A percentile compares a stretch with the other conserved stretches of the same genome.
Conservation (phyloP, 1,140 invertebrate species). For the Elymnias hypermnestra region DNA sequence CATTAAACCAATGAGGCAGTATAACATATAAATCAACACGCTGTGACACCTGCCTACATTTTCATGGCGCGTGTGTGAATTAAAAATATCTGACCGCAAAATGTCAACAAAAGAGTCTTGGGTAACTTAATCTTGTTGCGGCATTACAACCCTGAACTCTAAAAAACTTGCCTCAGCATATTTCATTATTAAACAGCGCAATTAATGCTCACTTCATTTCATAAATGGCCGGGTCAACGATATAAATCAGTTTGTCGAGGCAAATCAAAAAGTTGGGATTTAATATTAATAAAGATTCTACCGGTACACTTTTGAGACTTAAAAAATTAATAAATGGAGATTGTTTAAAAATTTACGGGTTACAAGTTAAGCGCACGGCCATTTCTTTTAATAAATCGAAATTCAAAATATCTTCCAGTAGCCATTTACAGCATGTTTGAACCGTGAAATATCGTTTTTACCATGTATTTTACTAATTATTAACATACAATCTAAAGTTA, state of each 20-base stretch:
- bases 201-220: conserved; percentile 4
- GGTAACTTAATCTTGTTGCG: conserved; percentile 11
- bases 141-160: conserved; percentile 11
- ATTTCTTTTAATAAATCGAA: no score
- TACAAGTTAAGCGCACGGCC: no score
- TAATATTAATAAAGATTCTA: neutral
- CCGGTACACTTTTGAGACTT: neutral
- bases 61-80: neutral
- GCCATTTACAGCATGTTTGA: no score
- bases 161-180: conserved; percentile 4
- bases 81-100: conserved; percentile 12
- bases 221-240: neutral
- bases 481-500: no score
- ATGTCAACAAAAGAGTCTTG: conserved; percentile 11
- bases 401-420: no score
- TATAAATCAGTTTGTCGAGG: conserved; percentile 1
- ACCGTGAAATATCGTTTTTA: no score
- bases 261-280: neutral
- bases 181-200: conserved; percentile 8
- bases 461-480: no score
- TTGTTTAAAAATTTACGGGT: no score
- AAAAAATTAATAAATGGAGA: no score
- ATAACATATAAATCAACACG: neutral
- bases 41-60: conserved; percentile 3
- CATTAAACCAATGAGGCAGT: no score